A percentile compares a stretch with the other conserved stretches of the same genome.
These are phyloP conservation scores for Tromatobia lineatoria DNA, from an alignment of 2,888 invertebrate genomes.

Conservation along the genomic window DNA sequence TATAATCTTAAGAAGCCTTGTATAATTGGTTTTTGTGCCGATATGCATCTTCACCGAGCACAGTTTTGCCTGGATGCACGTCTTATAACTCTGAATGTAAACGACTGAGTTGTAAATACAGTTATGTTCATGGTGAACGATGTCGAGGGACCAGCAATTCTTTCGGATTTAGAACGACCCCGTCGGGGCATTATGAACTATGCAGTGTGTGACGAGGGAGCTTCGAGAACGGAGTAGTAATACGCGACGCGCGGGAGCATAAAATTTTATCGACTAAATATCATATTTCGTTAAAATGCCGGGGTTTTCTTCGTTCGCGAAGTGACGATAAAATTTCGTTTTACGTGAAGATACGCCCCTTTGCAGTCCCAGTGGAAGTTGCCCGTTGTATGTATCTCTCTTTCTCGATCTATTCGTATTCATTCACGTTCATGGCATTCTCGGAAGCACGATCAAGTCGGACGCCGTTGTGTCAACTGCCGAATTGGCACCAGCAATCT, in stretches of 20 bases:
- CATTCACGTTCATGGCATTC: conserved; percentile 46
- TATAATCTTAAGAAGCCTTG: not conserved
- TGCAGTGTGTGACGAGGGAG: not conserved
- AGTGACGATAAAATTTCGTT: conserved; percentile 67
- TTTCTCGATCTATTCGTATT: conserved; percentile 28
- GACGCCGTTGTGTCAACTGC: conserved; percentile 36
- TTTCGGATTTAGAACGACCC: conserved; percentile 66
- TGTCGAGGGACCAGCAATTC: conserved; percentile 59
- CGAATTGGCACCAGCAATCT: conserved; percentile 5
- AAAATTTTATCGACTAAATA: conserved; percentile 75
- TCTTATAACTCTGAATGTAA: conserved; percentile 63
- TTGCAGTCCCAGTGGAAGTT: conserved; percentile 14
- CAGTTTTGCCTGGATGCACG: conserved; percentile 48
- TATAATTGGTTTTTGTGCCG: conserved; percentile 11
- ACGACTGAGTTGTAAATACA: conserved; percentile 49
- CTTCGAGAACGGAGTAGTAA: conserved; percentile 29
- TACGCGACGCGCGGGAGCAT: conserved; percentile 53
- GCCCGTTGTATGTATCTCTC: not conserved
- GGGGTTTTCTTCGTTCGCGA: conserved; percentile 56
- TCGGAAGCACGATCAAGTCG: not conserved
- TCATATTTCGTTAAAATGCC: conserved; percentile 73
- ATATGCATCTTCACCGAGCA: conserved; percentile 4
- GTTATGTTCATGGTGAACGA: conserved; percentile 41
- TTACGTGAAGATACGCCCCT: conserved; percentile 48
- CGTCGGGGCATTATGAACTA: conserved; percentile 42